A percentile compares a stretch with the other conserved stretches of the same genome.
phyloP scores from a whole-genome alignment of 2,888 invertebrate genomes.

The Oasisia sp. region DNA sequence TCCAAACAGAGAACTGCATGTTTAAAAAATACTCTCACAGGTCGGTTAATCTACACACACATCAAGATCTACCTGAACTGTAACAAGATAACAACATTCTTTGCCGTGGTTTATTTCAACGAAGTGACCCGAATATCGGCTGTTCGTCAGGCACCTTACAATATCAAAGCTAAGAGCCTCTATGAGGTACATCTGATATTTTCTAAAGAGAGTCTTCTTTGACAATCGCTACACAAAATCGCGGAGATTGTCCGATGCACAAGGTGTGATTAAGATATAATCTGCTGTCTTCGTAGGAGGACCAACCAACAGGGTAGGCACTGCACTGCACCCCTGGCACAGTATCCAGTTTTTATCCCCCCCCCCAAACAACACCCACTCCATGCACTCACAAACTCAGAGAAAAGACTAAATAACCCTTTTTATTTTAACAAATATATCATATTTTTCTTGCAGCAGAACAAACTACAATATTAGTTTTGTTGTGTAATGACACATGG shows the following conservation, averaged over 20 bases:
- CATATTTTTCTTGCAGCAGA: background rate
- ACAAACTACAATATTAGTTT: background rate
- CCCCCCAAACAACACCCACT: background rate
- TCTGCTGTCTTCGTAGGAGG: background rate
- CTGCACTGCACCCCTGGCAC: background rate
- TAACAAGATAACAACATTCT: conserved; percentile 17
- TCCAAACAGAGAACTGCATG: background rate
- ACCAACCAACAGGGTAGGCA: background rate
- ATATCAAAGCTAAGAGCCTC: background rate
- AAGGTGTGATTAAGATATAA: background rate
- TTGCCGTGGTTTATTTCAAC: background rate
- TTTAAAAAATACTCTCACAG: background rate
- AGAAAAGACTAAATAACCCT: background rate
- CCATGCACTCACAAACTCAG: background rate
- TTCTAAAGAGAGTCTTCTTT: background rate
- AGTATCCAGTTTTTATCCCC: background rate
- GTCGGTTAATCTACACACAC: background rate
- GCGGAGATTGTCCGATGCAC: background rate
- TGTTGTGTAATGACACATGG: background rate
- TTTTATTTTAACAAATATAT: background rate
- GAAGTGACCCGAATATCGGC: background rate
- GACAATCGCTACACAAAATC: background rate
- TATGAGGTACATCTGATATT: background rate
- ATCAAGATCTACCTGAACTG: background rate
- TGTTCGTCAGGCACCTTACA: background rate